Base-by-base conservation (phyloP, 2,888 invertebrate species). In the Quadroppia sp. region DNA sequence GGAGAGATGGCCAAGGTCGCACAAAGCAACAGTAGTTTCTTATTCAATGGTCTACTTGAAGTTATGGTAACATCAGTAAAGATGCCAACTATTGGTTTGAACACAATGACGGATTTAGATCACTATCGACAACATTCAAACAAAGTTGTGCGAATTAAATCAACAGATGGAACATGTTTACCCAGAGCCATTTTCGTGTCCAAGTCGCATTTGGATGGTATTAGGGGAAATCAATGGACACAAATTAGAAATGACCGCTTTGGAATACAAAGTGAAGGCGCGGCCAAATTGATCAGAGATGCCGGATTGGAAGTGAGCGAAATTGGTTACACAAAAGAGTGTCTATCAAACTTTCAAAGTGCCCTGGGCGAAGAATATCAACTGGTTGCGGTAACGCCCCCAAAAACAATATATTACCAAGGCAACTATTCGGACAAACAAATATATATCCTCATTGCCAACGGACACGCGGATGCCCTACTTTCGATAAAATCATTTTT, bases 401-500 rank as follows among this genome's bases (percentile, higher is more conserved):
- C 45, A 23, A 71, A 28, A 42, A 23, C 2, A 4, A n/a, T 45
- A 11, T 30, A 7, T 1, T 71, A 23, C 15, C 20, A n/a, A 17
- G 71, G 71, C 3, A 6, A 13, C 20, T 32, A 17, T 25, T 13
- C 36, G 17, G 59, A 72, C 1, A 71, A 61, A 11, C 40, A 36
- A 59, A 72, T 72, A 23, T 72, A 36, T 61, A 17, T 72, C 4
- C 32, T 23, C 1, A 36, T 59, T n/a, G 15, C 1, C 23, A 36
- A 71, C 2, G 28, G 61, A 61, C 72, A 72, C 40, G 53, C 40
- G 36, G 50, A 59, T 23, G 11, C 40, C 15, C n/a, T 56, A 36
- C 15, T 42, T 61, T 56, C 56, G 1, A 56, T 72, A 7, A 59
- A 32, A 17, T 32, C 72, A 15, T 72, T 72, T 72, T 28, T 72